Conservation (phyloP, 2,113 vertebrate genomes). For the Cyphomyrus plagiostoma region DNA sequence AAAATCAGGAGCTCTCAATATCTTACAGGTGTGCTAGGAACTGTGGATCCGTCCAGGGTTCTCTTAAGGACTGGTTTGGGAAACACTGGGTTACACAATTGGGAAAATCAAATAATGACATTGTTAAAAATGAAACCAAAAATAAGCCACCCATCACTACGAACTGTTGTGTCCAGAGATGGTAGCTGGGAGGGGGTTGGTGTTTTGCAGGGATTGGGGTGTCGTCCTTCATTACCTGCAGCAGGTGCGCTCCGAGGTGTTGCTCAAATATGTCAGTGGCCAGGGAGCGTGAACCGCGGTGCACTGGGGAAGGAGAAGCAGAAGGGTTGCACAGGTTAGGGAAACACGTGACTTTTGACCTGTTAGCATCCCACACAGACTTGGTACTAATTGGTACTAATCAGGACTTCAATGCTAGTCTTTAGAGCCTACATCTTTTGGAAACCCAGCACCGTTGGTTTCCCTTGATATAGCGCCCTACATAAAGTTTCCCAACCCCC, state of each 20-base stretch:
- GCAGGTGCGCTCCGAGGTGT: conserved; percentile 78
- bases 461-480: not conserved
- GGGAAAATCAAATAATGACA: not conserved
- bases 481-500: not conserved
- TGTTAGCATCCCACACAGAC: not conserved
- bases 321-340: conserved; percentile 17
- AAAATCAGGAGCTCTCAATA: not conserved
- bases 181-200: not conserved
- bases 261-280: conserved; percentile 77
- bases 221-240: conserved; percentile 65
- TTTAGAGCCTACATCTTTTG: not conserved
- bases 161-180: not conserved
- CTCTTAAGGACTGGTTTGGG: too few species aligned
- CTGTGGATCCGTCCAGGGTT: not conserved
- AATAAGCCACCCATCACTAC: not conserved
- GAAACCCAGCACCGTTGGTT: not conserved
- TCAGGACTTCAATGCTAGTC: not conserved
- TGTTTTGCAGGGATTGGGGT: not conserved
- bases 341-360: not conserved
- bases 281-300: conserved; percentile 54
- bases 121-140: not conserved
- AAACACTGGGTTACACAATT: not conserved
- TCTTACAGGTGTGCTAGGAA: not conserved
- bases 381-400: not conserved
- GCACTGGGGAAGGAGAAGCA: conserved; percentile 47